phyloP scores from a whole-genome alignment of 2,797 vertebrate genomes.

The Microctenopoma stevenorrisi region DNA sequence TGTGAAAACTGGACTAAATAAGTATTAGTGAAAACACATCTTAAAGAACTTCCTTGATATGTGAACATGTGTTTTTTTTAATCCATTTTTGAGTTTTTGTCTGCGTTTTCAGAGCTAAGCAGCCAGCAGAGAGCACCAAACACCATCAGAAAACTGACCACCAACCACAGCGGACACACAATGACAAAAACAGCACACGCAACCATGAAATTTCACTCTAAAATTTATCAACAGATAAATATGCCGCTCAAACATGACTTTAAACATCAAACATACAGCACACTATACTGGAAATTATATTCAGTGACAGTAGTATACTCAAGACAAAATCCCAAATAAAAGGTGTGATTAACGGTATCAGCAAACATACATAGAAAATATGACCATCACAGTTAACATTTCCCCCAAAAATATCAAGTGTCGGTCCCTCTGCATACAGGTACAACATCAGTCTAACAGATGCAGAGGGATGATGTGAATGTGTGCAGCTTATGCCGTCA shows the following conservation, averaged over 20 bases:
- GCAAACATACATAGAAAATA: constrained; percentile 68
- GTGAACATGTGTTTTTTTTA: not conserved
- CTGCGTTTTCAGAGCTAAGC: constrained; percentile 1
- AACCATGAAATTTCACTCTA: constrained; percentile 72
- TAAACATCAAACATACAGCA: constrained; percentile 82
- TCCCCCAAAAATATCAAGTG: constrained; percentile 78
- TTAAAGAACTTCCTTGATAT: not conserved
- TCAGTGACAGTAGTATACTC: constrained; percentile 89
- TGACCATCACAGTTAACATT: constrained; percentile 81
- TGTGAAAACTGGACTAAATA: too few relatives aligned
- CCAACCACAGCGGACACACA: not conserved
- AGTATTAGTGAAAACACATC: not conserved
- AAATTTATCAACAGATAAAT: constrained; percentile 85
- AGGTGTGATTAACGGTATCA: constrained; percentile 76
- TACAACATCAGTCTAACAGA: constrained; percentile 49
- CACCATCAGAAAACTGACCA: constrained; percentile 22
- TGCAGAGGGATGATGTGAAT: constrained; percentile 68
- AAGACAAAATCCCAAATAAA: constrained; percentile 72
- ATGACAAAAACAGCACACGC: constrained; percentile 30
- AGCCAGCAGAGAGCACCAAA: constrained; percentile 74
- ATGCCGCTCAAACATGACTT: constrained; percentile 83
- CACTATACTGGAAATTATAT: constrained; percentile 83
- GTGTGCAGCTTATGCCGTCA: constrained; percentile 73
- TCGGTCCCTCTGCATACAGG: constrained; percentile 73
- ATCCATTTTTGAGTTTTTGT: not conserved